These are phyloP conservation scores for Drosophila histrio DNA, from an alignment of 2,888 invertebrate species.

Conservation along the genomic window DNA sequence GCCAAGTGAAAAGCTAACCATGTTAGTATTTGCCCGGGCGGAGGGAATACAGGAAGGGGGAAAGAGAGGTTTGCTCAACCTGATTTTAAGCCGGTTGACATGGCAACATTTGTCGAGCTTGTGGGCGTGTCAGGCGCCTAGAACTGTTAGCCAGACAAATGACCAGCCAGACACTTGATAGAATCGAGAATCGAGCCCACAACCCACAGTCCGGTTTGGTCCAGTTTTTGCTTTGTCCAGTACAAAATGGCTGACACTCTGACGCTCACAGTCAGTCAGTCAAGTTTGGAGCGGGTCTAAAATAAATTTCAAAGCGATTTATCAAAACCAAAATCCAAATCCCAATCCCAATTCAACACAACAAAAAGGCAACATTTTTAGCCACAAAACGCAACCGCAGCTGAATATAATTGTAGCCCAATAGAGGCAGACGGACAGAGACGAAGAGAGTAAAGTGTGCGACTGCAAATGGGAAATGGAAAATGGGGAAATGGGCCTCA, in stretches of 20 bases:
- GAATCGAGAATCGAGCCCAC: slow-evolving; percentile 20
- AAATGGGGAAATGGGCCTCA: slow-evolving; percentile 26
- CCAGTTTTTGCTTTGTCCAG: slow-evolving; percentile 3
- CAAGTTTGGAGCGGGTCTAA: slow-evolving; percentile 24
- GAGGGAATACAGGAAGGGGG: not conserved
- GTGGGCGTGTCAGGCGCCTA: slow-evolving; percentile 49
- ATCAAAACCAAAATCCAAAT: slow-evolving; percentile 60
- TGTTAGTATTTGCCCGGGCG: not conserved
- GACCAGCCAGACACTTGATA: slow-evolving; percentile 40
- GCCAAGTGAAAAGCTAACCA: slow-evolving; percentile 13
- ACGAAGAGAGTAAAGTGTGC: not conserved
- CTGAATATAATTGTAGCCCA: slow-evolving; percentile 43
- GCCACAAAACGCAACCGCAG: slow-evolving; percentile 61
- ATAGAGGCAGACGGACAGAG: not conserved
- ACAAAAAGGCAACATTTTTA: slow-evolving; percentile 25
- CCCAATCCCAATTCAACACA: slow-evolving; percentile 21
- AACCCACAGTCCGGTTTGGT: slow-evolving; percentile 16
- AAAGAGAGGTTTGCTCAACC: slow-evolving; percentile 22
- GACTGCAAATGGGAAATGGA: not conserved
- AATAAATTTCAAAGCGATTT: slow-evolving; percentile 73
- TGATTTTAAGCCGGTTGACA: slow-evolving; percentile 53
- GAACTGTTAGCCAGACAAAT: slow-evolving; percentile 62
- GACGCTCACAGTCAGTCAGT: slow-evolving; percentile 9
- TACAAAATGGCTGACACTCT: not conserved
- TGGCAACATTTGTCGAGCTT: slow-evolving; percentile 38